Base-by-base conservation (phyloP, 2,113 vertebrate genomes). In the Chunga burmeisteri region DNA sequence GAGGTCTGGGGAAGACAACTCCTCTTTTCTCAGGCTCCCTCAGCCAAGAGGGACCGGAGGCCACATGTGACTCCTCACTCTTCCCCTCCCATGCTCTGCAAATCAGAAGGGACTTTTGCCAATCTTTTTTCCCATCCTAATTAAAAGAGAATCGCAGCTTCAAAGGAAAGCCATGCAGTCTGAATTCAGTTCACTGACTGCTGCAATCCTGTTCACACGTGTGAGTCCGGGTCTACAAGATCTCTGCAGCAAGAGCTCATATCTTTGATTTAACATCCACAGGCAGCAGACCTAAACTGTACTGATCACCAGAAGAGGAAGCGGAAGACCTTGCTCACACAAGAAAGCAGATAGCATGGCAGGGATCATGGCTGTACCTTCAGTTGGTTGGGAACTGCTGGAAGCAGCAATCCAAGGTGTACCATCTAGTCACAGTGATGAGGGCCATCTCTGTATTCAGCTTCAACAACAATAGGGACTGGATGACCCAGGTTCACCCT, bases 381-480 rank as follows among this genome's bases (percentile, higher is more conserved):
- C 12, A 75, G 38, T 1, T 90, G 71, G n/a, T 38, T 7, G 9
- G 44, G 23, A 84, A 85, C 30, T 56, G 55, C 38, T 47, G 67
- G 23, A 93, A 88, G 66, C 34, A 58, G 55, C 25, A 82, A 70
- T 74, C 38, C 49, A 47, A 52, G 26, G 16, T 19, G 16, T 22
- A 75, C 15, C 16, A 73, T 49, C n/a, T 80, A 53, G 40, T 22
- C 53, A 49, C 20, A 88, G 13, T 13, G 21, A 78, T 34, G 17
- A 91, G 8, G 20, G 12, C 13, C 0, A 1, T 53, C 53, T 74
- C 23, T 0, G 0, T 19, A 73, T 83, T 38, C 55, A 53, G n/a
- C n/a, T 81, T 11, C 36, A 67, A 30, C 8, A 89, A n/a, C n/a
- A 70, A 36, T 0, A 58, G 25, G 12, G 13, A 26, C 42, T 66